Base-by-base conservation (phyloP, 2,888 invertebrate species). In the Ramazzottius varieornatus region DNA sequence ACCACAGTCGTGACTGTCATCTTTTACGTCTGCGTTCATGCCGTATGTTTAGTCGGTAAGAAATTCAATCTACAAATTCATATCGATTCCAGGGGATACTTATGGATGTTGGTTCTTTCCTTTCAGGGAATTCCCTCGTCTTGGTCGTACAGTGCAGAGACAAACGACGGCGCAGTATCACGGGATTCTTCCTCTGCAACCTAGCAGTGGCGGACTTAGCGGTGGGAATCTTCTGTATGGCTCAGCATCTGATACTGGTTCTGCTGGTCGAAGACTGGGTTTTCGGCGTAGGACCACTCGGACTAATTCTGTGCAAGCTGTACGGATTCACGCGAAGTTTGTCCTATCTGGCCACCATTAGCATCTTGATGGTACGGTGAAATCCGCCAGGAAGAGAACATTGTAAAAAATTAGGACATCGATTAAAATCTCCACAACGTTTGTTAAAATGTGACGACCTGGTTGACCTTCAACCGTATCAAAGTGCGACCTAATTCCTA, bases 171-270 rank as follows among this genome's bases (percentile, higher is more conserved):
- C 82, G 88, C 66, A 88, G 88, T 40, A 86, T 88, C 69, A 91
- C 90, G 63, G 91, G 91, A 77, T 89, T 90, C 76, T 90, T 90
- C 76, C 78, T 91, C 73, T 89, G 88, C 32, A 90, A 91, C 76
- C 78, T 91, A 70, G 90, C 90, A 0, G 83, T 87, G 65, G 90
- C 91, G 1, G 90, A 91, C 77, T 82, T 91, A 70, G 87, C 88
- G 72, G 90, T 90, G n/a, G 88, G 88, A 8, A 81, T 89, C 65
- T 90, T 91, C 77, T 91, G 90, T 76, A 86, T 90, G 66, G 85
- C 87, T 75, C 90, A 90, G 75, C 90, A 88, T 73, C 79, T 91
- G 70, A 84, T 85, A 63, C 86, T 85, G 70, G 86, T 87, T 75
- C 80, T 87, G 66, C 81, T 77, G 1, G 72, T 74, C 4, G 54